phyloP scores from a whole-genome alignment of 2,888 invertebrate species.

The Cheilosia variabilis region DNA sequence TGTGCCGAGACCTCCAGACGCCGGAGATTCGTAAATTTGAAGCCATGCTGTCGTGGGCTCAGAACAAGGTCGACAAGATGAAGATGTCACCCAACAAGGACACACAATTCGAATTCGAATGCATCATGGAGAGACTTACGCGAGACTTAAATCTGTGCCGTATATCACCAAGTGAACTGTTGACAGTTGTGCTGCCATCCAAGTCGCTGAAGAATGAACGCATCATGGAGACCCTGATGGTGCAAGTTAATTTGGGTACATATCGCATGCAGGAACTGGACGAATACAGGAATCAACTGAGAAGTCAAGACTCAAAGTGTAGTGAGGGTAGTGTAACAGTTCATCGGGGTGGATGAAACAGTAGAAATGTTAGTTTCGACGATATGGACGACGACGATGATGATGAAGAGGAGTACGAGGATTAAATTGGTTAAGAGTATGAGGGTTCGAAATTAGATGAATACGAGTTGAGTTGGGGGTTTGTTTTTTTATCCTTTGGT shows the following conservation, averaged over 20 bases:
- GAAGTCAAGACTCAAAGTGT: constrained; percentile 94
- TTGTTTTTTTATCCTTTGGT: background rate
- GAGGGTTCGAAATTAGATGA: background rate
- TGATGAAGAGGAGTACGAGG: constrained; percentile 43
- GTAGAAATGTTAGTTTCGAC: constrained; percentile 83
- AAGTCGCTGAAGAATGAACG: constrained; percentile 96
- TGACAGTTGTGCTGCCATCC: constrained; percentile 95
- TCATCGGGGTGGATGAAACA: constrained; percentile 83
- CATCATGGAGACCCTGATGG: constrained; percentile 95
- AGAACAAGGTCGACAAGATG: constrained; percentile 88
- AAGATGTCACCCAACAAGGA: constrained; percentile 92
- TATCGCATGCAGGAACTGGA: constrained; percentile 95
- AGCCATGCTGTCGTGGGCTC: constrained; percentile 96
- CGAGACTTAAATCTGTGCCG: constrained; percentile 94
- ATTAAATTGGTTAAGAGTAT: constrained; percentile 1
- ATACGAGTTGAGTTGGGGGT: background rate
- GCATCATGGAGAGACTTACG: constrained; percentile 95
- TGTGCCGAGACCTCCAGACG: constrained; percentile 95
- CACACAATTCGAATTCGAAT: constrained; percentile 94
- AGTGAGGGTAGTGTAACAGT: constrained; percentile 88
- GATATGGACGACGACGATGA: constrained; percentile 57
- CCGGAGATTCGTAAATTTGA: constrained; percentile 96
- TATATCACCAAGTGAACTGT: constrained; percentile 96
- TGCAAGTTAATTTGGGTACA: constrained; percentile 96
- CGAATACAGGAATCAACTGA: constrained; percentile 93